These are phyloP conservation scores for Euplagia quadripunctaria DNA, from an alignment of 2,888 invertebrate species.

Conservation along the genomic window DNA sequence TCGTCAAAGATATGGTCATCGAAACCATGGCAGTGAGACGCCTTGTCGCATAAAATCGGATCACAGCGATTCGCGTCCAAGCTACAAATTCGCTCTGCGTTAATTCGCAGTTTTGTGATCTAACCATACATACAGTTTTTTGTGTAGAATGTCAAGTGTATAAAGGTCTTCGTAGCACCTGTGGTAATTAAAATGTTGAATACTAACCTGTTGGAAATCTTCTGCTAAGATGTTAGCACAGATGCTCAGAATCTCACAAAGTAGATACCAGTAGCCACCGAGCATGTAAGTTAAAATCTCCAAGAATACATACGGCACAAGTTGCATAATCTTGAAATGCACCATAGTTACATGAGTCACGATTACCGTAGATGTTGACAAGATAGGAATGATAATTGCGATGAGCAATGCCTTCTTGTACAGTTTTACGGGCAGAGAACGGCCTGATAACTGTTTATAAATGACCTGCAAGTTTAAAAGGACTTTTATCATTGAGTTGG, in stretches of 20 bases:
- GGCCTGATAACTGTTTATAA: conserved; percentile 88
- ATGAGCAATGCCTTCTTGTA: conserved; percentile 88
- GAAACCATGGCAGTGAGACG: too few relatives aligned
- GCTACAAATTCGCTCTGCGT: too few relatives aligned
- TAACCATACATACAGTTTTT: too few relatives aligned
- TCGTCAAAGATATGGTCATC: too few relatives aligned
- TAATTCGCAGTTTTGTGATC: too few relatives aligned
- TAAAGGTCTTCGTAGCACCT: too few relatives aligned
- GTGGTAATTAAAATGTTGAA: neutral
- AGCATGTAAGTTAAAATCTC: conserved; percentile 90
- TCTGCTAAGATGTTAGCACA: conserved; percentile 90
- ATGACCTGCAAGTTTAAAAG: conserved; percentile 74
- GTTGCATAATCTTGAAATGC: conserved; percentile 89
- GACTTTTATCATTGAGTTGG: neutral
- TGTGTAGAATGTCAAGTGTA: too few relatives aligned
- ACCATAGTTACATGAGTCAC: conserved; percentile 91
- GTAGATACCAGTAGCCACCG: conserved; percentile 91
- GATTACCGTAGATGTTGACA: conserved; percentile 89
- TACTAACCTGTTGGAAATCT: conserved; percentile 88
- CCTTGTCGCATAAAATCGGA: too few relatives aligned
- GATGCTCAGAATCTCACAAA: conserved; percentile 89
- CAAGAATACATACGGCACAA: conserved; percentile 90
- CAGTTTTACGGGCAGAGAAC: conserved; percentile 85
- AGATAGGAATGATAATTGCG: conserved; percentile 87
- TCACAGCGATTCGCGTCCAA: too few relatives aligned